Evolutionary conservation across 2,113 vertebrate genomes (phyloP).

Genomic region (Tragelaphus scriptus): DNA sequence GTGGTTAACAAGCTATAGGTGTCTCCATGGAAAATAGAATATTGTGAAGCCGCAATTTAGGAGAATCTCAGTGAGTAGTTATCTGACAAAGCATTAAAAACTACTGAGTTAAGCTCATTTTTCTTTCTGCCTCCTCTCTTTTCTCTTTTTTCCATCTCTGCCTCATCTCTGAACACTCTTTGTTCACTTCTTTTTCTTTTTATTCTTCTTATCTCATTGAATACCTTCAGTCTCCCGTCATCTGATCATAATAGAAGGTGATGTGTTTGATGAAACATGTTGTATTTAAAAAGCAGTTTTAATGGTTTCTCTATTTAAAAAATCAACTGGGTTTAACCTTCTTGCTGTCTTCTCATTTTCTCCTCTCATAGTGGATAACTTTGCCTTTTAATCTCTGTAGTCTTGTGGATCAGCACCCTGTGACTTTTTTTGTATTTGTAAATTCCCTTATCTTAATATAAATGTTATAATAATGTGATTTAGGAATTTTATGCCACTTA

Average conservation of each 20-base stretch:
- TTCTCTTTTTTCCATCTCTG: not conserved
- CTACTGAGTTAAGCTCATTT: not conserved
- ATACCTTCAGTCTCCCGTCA: not conserved
- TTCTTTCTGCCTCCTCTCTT: not conserved
- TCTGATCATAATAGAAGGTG: not conserved
- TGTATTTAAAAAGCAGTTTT: not conserved
- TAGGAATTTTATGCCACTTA: not conserved
- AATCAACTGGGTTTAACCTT: constrained; percentile 4
- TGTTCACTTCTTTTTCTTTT: not conserved
- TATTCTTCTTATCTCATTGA: not conserved
- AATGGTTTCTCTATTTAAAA: not conserved
- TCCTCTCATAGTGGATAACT: not conserved
- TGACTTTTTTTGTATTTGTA: not conserved
- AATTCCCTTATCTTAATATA: not conserved
- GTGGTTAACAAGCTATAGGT: not conserved
- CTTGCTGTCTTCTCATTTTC: not conserved
- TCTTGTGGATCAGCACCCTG: not conserved
- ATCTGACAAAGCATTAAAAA: not conserved
- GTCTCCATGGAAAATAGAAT: not conserved
- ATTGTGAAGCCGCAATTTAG: not conserved
- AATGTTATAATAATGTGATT: not conserved
- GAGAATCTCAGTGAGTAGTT: not conserved
- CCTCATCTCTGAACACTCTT: not conserved
- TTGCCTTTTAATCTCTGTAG: not conserved
- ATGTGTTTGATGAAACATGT: not conserved